Evolutionary conservation across 1,140 invertebrate genomes (phyloP), one percentile per base, ranked within the genome.

Genomic region (Drosophila pachea): DNA sequence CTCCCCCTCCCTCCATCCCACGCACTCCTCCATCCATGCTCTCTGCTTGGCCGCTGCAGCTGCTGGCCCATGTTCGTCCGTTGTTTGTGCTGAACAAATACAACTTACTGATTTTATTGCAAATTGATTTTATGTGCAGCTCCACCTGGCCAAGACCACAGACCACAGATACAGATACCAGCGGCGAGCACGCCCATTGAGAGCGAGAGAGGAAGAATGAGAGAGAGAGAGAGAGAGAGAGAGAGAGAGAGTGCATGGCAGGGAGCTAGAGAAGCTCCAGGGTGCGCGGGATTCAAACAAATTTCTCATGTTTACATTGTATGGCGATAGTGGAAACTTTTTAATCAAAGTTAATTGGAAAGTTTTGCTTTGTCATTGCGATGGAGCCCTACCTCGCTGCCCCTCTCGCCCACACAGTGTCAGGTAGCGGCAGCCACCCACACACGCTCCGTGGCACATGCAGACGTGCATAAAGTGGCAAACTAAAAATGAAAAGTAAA

Each of bases 221-320:
- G 7, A 40, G 38, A 40, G 47, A 32, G 16, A 16, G 47, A 40
- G 29, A 61, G 47, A 42, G 4, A 16, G 29, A 32, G 12, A 5
- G 43, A 53, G 12, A 22, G 8, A 49, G 55, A 35, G 12, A 8
- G 38, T 43, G 42, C 22, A 22, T 22, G 22, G n/a, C n/a, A n/a
- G n/a, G n/a, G n/a, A n/a, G n/a, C n/a, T n/a, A n/a, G n/a, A n/a
- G n/a, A 22, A 22, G 22, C 1, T 22, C 22, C 22, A 22, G 22
- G 12, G 55, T 31, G 71, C 64, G 16, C 69, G 67, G 72, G 84
- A 84, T 84, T 84, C 79, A 84, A 84, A 84, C 79, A 84, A 84
- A 84, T 84, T 84, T 84, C 84, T 84, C 81, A 84, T 84, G 79
- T 84, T 84, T 84, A 84, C 79, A 86, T 84, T 84, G 79, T 86